phyloP scores from a whole-genome alignment of 2,888 invertebrate genomes.

The Cerastis rubricosa region DNA sequence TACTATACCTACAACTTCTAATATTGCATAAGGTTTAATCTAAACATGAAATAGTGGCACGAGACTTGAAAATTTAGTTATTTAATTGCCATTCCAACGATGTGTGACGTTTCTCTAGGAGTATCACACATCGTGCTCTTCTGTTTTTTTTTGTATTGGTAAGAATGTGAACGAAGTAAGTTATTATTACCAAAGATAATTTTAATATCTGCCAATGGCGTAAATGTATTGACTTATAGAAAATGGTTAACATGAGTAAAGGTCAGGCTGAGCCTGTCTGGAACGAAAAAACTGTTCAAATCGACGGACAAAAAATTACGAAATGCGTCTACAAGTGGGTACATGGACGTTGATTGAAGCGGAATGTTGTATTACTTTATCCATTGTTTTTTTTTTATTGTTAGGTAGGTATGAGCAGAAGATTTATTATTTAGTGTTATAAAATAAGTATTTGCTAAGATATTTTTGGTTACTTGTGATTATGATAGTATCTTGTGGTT shows the following conservation, averaged over 20 bases:
- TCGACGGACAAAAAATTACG: not conserved
- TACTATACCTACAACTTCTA: not conserved
- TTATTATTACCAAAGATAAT: constrained; percentile 56
- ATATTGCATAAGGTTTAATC: constrained; percentile 31
- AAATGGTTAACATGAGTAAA: not conserved
- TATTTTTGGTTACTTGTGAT: not conserved
- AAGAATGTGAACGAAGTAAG: constrained; percentile 18
- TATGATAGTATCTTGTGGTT: not conserved
- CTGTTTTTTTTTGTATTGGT: not conserved
- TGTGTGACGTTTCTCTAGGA: not conserved
- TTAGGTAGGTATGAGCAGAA: not conserved
- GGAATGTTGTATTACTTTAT: constrained; percentile 7
- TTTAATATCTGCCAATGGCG: constrained; percentile 15
- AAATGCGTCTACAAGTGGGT: not conserved
- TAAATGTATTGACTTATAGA: constrained; percentile 7
- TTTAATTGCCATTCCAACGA: not conserved
- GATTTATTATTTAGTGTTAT: not conserved
- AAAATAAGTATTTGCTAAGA: not conserved
- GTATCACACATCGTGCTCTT: not conserved
- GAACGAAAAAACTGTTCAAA: not conserved
- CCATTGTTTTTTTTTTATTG: constrained; percentile 6
- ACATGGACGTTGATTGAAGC: constrained; percentile 5
- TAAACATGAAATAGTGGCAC: not conserved
- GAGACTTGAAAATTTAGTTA: not conserved
- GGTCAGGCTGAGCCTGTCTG: not conserved